Evolutionary conservation across 2,113 vertebrate species (phyloP), one percentile per base, ranked within the genome.

Genomic region (Gymnorhina tibicen): DNA sequence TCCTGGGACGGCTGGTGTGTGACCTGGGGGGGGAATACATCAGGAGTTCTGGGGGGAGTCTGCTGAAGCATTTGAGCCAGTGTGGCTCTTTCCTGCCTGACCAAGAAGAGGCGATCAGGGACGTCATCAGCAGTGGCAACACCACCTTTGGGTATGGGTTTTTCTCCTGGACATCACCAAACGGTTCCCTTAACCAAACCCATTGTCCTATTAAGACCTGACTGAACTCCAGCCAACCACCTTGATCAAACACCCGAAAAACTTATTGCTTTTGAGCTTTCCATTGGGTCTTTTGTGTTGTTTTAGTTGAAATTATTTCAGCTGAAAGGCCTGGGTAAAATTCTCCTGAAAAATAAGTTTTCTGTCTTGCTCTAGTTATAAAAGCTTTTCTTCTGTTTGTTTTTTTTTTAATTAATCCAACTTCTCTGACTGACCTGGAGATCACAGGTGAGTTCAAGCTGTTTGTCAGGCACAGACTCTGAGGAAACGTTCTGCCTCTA

Each of bases 1-100:
- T 94, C 10, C 92, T 98, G 84, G 97, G 97, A 4, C n/a, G 5
- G 28, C 77, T 98, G 72, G 20, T 92, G 23, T 98, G 98, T 70
- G 97, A 98, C 35, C 94, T 98, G 47, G 44, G n/a, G 4, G 79
- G 64, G 23, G 41, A 88, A 5, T 89, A 91, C 46, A 96, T 98
- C 39, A 59, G 69, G 46, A 53, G 6, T 3, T 97, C 97, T 18
- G 91, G 85, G 1, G 73, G 56, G 7, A 68, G 1, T 10, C 16
- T 98, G 41, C 91, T 98, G 35, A 82, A 77, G 60, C 66, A 15
- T 5, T 58, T 98, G 59, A 86, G 58, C 5, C 66, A 50, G 11
- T 98, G 98, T 85, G 85, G 52, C 1, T 91, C 96, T 41, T 86
- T 98, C 76, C 85, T 80, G n/a, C 81, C 93, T 7, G 92, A 92